phyloP scores from a whole-genome alignment of 2,888 invertebrate species.

The Caradrina clavipalpis region DNA sequence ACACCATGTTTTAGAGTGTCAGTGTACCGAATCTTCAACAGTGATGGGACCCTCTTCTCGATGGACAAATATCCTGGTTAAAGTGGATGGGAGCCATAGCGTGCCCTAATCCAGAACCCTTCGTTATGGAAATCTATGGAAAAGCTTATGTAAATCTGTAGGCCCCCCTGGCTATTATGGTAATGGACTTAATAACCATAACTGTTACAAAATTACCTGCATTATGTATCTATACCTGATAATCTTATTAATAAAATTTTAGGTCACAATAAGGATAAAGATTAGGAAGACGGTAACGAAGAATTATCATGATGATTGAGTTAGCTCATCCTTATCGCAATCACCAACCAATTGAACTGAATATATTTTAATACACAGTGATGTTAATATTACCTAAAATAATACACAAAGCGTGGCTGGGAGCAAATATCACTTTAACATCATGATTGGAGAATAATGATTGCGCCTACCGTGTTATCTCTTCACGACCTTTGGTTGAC shows the following conservation, averaged over 20 bases:
- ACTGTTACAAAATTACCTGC: conserved; percentile 1
- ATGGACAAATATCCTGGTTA: background rate
- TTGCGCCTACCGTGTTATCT: too few relatives aligned
- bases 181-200: conserved; percentile 21
- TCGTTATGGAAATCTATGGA: conserved; percentile 35
- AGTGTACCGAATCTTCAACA: background rate
- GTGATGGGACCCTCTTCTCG: background rate
- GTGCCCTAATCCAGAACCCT: conserved; percentile 5
- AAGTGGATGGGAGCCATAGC: conserved; percentile 14
- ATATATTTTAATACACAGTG: background rate
- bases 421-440: background rate
- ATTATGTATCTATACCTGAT: conserved; percentile 8
- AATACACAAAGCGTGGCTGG: background rate
- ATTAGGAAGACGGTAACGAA: conserved; percentile 1
- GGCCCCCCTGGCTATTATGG: conserved; percentile 6
- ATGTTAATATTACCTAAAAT: too few relatives aligned
- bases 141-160: conserved; percentile 30
- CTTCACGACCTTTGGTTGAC: too few relatives aligned
- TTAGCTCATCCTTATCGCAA: background rate
- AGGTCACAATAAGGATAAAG: conserved; percentile 4
- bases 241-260: conserved; percentile 2
- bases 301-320: background rate
- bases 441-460: background rate
- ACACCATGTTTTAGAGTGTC: background rate
- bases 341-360: background rate